phyloP scores from a whole-genome alignment of 1,140 invertebrate species.

The Pseudomyrmex concolor region DNA sequence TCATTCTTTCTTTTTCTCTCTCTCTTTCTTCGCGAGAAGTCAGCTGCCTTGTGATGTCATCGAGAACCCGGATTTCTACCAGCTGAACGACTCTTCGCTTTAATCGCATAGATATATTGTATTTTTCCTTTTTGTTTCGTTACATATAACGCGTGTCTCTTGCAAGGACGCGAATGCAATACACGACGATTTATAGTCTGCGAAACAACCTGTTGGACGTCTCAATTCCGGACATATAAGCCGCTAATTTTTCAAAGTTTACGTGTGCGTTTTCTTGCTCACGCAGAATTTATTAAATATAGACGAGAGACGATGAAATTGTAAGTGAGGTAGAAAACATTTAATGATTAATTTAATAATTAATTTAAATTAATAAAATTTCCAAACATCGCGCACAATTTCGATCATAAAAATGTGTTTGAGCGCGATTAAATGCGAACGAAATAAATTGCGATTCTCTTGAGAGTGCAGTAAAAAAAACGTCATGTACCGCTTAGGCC shows the following conservation, averaged over 20 bases:
- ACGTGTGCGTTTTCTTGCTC: no score
- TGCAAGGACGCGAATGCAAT: constrained; percentile 46
- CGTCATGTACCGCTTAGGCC: constrained; percentile 64
- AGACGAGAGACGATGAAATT: background rate
- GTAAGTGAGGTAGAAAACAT: no score
- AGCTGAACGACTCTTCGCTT: constrained; percentile 41
- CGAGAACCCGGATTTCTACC: constrained; percentile 61
- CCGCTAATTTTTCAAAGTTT: background rate
- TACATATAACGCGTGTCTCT: background rate
- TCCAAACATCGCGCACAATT: no score
- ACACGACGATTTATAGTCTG: constrained; percentile 10
- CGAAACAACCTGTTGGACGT: constrained; percentile 27
- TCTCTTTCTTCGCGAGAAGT: background rate
- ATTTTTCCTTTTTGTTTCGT: constrained; percentile 1
- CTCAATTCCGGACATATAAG: background rate
- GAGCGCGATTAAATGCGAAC: no score
- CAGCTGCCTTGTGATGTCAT: constrained; percentile 62
- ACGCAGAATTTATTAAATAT: constrained; percentile 27
- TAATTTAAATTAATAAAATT: no score
- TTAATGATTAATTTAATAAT: no score
- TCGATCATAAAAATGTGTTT: no score
- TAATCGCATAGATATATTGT: constrained; percentile 26
- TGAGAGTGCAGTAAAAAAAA: background rate
- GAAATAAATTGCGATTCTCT: no score
- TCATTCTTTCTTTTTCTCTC: background rate